Percentiles rank a stretch among this genome's conserved stretches.
Evolutionary conservation across 2,797 vertebrate species (phyloP).

Genomic region (Phoeniculus purpureus): DNA sequence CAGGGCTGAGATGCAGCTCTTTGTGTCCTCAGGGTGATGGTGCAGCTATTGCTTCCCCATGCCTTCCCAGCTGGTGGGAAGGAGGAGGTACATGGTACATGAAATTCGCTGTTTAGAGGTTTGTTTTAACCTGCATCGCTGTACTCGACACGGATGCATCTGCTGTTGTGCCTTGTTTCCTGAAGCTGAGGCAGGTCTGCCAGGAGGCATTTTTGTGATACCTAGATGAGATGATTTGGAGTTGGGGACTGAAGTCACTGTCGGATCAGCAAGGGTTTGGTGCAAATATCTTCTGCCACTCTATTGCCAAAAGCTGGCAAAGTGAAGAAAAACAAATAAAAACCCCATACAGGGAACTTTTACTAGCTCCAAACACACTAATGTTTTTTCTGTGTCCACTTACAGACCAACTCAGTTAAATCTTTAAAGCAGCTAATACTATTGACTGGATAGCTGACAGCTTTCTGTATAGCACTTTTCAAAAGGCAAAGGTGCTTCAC

Average conservation of each 20-base stretch:
- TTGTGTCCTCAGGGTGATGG: constrained; percentile 50
- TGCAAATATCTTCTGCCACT: not conserved
- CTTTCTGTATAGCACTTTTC: not conserved
- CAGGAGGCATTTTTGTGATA: not conserved
- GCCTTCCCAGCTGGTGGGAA: not conserved
- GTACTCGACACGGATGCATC: fast-evolving
- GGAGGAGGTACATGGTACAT: not conserved
- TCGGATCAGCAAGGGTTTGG: not conserved
- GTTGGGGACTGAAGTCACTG: not conserved
- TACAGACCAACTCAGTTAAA: not conserved
- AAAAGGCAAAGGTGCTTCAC: not conserved
- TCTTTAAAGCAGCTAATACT: not conserved
- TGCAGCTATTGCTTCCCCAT: not conserved
- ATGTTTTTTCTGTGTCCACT: not conserved
- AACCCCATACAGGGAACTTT: not conserved
- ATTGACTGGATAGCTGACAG: not conserved
- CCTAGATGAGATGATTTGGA: not conserved
- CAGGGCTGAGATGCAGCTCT: not conserved
- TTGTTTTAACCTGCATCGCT: not conserved
- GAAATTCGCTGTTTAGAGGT: not conserved
- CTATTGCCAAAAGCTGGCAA: not conserved
- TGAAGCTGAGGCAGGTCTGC: not conserved
- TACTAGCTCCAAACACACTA: not conserved
- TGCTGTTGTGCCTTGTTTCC: not conserved
- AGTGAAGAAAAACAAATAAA: not conserved